These are phyloP conservation scores for Microctenopoma stevenorrisi DNA, from an alignment of 2,797 vertebrate species.

Conservation along the genomic window DNA sequence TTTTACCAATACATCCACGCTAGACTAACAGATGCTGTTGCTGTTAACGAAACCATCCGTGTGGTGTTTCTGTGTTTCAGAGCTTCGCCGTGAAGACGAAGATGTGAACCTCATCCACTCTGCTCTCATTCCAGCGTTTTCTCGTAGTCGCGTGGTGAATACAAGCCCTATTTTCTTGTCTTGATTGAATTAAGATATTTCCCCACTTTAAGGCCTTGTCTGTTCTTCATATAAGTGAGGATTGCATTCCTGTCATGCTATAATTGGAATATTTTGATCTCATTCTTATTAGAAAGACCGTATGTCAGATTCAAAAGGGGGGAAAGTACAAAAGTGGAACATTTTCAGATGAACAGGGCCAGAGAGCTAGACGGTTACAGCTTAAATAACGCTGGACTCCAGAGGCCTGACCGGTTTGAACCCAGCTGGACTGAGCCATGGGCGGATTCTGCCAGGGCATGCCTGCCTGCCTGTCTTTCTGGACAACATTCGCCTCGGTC, in stretches of 20 bases:
- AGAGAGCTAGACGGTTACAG: constrained; percentile 7
- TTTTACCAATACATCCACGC: no score
- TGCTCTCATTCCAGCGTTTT: no score
- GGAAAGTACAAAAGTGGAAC: neutral
- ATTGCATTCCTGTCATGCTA: no score
- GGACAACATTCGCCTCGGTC: constrained; percentile 23
- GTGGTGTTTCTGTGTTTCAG: no score
- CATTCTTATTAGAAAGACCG: no score
- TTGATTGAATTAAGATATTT: neutral
- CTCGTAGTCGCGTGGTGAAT: no score
- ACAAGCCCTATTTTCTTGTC: neutral
- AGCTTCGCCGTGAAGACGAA: neutral
- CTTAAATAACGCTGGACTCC: constrained; percentile 20
- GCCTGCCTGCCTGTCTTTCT: constrained; percentile 12
- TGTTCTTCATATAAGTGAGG: no score
- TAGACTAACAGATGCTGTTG: no score
- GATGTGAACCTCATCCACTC: neutral
- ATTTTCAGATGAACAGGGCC: neutral
- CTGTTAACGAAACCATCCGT: no score
- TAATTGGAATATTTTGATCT: no score
- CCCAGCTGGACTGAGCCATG: constrained; percentile 44
- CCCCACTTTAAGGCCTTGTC: neutral
- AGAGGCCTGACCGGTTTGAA: constrained; percentile 28
- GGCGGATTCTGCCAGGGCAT: constrained; percentile 19
- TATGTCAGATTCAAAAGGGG: no score